phyloP scores from a whole-genome alignment of 2,888 invertebrate genomes.

The Tineola bisselliella region DNA sequence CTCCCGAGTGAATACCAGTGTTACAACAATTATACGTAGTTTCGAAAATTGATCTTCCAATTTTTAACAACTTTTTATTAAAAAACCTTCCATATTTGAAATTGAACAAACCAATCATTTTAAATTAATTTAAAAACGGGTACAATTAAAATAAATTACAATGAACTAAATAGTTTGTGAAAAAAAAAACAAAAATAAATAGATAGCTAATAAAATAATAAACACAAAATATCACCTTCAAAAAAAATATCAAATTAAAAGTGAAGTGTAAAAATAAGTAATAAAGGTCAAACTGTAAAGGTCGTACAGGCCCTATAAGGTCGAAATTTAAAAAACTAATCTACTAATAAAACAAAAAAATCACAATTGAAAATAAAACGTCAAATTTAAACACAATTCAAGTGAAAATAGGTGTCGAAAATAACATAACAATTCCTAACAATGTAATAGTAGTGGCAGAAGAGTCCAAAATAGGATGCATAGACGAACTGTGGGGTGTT shows the following conservation, averaged over 20 bases:
- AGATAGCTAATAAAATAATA: not conserved
- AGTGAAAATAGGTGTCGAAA: not conserved
- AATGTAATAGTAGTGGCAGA: not conserved
- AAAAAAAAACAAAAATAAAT: no score
- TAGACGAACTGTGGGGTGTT: not conserved
- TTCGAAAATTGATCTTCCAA: no score
- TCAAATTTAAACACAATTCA: constrained; percentile 16
- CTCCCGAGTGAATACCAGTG: no score
- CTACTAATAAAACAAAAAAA: not conserved
- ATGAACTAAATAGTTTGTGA: no score
- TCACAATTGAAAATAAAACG: constrained; percentile 13
- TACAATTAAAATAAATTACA: no score
- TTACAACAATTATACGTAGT: no score
- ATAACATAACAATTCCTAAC: not conserved
- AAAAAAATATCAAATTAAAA: not conserved
- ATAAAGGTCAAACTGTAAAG: no score
- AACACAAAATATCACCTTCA: not conserved
- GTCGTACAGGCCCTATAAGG: not conserved
- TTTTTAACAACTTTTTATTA: no score
- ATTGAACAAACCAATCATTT: no score
- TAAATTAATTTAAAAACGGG: no score
- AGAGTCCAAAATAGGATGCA: not conserved
- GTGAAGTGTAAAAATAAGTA: no score
- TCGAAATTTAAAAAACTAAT: not conserved
- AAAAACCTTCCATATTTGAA: no score